Evolutionary conservation across 2,888 invertebrate genomes (phyloP), one percentile per base, ranked within the genome.

Genomic region (Trisateles emortualis): DNA sequence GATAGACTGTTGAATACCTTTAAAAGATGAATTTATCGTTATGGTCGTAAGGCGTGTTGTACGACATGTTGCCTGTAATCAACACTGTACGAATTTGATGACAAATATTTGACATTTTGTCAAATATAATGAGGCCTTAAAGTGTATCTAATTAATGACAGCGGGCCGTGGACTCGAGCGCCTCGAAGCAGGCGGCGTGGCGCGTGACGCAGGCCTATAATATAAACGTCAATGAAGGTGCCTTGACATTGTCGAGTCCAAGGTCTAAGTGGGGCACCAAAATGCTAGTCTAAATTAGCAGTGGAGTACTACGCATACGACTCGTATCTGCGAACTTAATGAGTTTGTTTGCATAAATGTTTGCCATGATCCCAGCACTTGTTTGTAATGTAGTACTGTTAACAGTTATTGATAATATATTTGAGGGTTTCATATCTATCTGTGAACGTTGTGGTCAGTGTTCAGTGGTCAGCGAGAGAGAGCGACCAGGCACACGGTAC

Each of bases 281-380:
- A 58, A 63, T 70, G 48, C 63, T 70, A 70, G 70, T 70, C 70
- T 63, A 65, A 63, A 69, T 60, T 59, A 53, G 43, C 52, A 54
- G 61, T 14, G 59, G 52, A 39, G 39, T 26, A 11, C 8, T 39
- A 19, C 41, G 53, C 47, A 19, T 45, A 32, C 40, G 14, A 47
- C 54, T 54, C 13, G 16, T 50, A 26, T 6, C 26, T 26, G 26
- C 26, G 26, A 26, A 8, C 22, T 11, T 50, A 30, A 36, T 13
- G 42, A 35, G 41, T 55, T 55, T 49, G 47, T 54, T 38, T 59
- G 50, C 53, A 50, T 54, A 30, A 50, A 52, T 52, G 35, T 68
- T 68, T 62, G 69, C 69, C 69, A 65, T 72, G 56, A 55, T 62
- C 54, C 56, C 65, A 59, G 52, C 56, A 63, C 41, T 72, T 65